Base-by-base conservation (phyloP, 2,113 vertebrate genomes). In the Argyrosomus japonicus region DNA sequence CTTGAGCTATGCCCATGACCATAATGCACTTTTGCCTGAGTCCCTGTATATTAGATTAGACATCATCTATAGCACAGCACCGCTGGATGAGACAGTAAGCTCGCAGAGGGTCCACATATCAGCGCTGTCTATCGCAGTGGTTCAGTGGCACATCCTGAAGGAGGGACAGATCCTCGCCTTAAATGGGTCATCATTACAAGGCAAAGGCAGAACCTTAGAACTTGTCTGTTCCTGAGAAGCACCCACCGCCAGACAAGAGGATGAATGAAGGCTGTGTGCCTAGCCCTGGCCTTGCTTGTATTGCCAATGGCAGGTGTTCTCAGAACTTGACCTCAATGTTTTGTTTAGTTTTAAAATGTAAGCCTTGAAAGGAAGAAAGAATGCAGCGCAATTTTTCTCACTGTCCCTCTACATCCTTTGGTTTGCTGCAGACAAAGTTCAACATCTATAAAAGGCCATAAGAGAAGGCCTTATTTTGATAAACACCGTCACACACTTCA, bases 171-270 rank as follows among this genome's bases (percentile, higher is more conserved):
- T 29, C 64, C 56, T 51, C 5, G n/a, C 15, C 36, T 70, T 61
- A 88, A 87, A 56, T 85, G 76, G 87, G 83, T 87, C 87, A 84
- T 72, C 65, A 62, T 80, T 77, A 43, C 56, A 77, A 45, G 10
- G 54, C 25, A 56, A 58, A 51, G 63, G 29, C 50, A 50, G 32
- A n/a, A 67, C 61, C 74, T 75, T 61, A 57, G 3, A 60, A 63
- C 61, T 50, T 53, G 48, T 51, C n/a, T 68, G 64, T 43, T 43
- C 14, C 32, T 10, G 14, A 78, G 32, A 76, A 23, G 45, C 25
- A 27, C 36, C n/a, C 40, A 45, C 51, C 29, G 23, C 56, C 75
- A 81, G 50, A 75, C 23, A 48, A 27, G 56, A 54, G 50, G 25
- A 76, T 72, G 48, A 72, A 75, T 81, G 32, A 82, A 57, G 67